These are phyloP conservation scores for Mechanitis messenoides DNA, from an alignment of 2,888 invertebrate species.

Conservation along the genomic window DNA sequence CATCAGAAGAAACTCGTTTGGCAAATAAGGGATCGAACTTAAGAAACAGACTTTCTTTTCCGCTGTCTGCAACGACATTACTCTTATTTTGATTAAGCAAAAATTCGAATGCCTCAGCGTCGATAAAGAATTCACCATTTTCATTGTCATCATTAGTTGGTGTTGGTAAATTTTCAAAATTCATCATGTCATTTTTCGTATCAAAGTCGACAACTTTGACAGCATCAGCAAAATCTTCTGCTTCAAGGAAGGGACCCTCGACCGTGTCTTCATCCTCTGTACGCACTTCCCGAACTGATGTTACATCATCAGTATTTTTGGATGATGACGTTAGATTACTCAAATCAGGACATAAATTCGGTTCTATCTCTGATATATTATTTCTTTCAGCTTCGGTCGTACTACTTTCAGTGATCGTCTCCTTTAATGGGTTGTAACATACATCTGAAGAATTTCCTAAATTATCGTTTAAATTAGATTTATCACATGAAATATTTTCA, in stretches of 20 bases:
- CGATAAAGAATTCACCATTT: conserved; percentile 62
- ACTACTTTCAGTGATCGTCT: neutral
- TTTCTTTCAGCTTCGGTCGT: conserved; percentile 19
- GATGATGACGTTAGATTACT: conserved; percentile 45
- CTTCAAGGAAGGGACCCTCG: conserved; percentile 65
- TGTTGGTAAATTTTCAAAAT: conserved; percentile 46
- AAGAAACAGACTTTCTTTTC: conserved; percentile 68
- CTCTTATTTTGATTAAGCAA: conserved; percentile 62
- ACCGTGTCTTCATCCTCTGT: conserved; percentile 69
- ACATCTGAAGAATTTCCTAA: too few relatives aligned
- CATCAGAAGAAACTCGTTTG: conserved; percentile 56
- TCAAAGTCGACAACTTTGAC: conserved; percentile 43
- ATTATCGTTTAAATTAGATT: too few relatives aligned
- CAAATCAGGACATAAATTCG: conserved; percentile 32
- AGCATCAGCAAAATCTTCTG: conserved; percentile 42
- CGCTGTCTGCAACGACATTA: conserved; percentile 57
- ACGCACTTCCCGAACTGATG: conserved; percentile 46
- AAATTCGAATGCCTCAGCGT: conserved; percentile 67
- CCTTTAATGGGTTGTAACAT: neutral
- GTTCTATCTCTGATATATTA: conserved; percentile 38
- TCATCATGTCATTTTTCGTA: conserved; percentile 46
- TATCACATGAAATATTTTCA: neutral
- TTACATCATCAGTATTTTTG: conserved; percentile 44
- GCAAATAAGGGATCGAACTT: conserved; percentile 70
- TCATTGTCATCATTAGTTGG: conserved; percentile 40